Conservation (phyloP, 2,888 invertebrate species). For the Elysia crispata region DNA sequence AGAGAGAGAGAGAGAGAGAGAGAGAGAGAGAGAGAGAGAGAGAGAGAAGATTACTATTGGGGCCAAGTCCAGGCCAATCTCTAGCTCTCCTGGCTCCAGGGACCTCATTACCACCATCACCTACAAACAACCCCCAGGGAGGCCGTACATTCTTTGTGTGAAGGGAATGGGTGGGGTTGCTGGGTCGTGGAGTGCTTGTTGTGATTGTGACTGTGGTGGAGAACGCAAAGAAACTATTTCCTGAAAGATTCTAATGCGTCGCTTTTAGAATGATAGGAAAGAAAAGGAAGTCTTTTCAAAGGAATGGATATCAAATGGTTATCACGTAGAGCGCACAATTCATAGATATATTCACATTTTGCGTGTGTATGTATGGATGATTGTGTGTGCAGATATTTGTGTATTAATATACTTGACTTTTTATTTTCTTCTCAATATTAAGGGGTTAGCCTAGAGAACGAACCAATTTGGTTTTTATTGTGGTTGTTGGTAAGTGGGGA, state of each 20-base stretch:
- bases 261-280: not conserved
- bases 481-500: too few relatives aligned
- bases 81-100: too few relatives aligned
- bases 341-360: not conserved
- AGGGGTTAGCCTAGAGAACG: too few relatives aligned
- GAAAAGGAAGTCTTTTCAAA: not conserved
- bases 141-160: not conserved
- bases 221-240: conserved; percentile 3
- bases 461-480: too few relatives aligned
- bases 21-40: too few relatives aligned
- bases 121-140: not conserved
- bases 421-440: too few relatives aligned
- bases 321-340: too few relatives aligned
- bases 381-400: not conserved
- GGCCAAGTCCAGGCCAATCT: not conserved
- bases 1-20: not conserved
- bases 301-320: too few relatives aligned
- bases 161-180: not conserved
- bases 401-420: not conserved
- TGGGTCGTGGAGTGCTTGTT: not conserved
- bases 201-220: not conserved
- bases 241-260: not conserved
- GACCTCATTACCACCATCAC: too few relatives aligned
- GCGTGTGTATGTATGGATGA: conserved; percentile 3
- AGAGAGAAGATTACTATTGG: not conserved